Base-by-base conservation (phyloP, 2,113 vertebrate genomes). In the Neogobius melanostomus region DNA sequence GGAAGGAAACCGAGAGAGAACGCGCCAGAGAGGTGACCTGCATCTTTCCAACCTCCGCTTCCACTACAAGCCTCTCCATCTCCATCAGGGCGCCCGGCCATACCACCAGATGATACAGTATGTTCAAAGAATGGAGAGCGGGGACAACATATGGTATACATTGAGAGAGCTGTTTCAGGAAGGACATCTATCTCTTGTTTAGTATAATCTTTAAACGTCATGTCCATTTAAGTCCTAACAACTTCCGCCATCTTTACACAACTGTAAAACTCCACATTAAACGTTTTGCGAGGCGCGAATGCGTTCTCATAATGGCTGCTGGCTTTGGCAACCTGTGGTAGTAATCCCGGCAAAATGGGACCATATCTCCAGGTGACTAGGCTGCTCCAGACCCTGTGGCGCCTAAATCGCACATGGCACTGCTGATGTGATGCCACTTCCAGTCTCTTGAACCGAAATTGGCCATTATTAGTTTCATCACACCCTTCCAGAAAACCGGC, bases 11-110 rank as follows among this genome's bases (percentile, higher is more conserved):
- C 5, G n/a, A 83, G 69, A 74, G 69, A 65, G 52, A 8, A 9
- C n/a, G 74, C 57, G 12, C 69, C 72, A 82, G 12, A 53, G 67
- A 82, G 77, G 81, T 84, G 84, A 87, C 85, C 87, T 89, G 77
- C 67, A 77, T 80, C 82, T 82, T 62, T 74, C 21, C 53, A 56
- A 82, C 63, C 74, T 84, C 79, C 79, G 76, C 78, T 84, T 76
- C 59, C 69, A 82, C 72, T 80, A 68, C 77, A 70, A 81, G 77
- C 82, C 82, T 89, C 82, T 88, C 75, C 76, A 82, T 87, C 83
- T 82, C 76, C 72, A 69, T 72, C 64, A 7, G 82, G 72, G 71
- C 82, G 11, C 76, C 45, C 68, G 85, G 80, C 48, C 73, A 85
- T 77, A 76, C 85, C 86, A 76, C 83, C 83, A 71, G 28, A 36